Evolutionary conservation across 2,797 vertebrate species (phyloP).

Genomic region (Iguana delicatissima): DNA sequence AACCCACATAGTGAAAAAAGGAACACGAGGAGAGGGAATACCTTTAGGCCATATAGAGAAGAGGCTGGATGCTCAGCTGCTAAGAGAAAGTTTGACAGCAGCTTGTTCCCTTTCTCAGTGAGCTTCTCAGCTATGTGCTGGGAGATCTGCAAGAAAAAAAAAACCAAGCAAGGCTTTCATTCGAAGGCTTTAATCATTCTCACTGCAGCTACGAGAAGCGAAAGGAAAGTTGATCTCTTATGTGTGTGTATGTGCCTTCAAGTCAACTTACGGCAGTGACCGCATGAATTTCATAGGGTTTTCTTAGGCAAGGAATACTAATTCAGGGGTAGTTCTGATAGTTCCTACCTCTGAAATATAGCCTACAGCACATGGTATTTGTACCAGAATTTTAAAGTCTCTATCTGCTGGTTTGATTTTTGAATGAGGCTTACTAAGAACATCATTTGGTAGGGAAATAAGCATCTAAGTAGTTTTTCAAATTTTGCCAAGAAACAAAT

Average conservation of each 20-base stretch:
- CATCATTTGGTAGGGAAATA: neutral
- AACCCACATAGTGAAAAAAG: neutral
- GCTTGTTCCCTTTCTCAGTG: constrained; percentile 59
- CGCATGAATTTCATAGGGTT: too few relatives aligned
- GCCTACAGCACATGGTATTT: neutral
- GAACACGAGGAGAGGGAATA: constrained; percentile 51
- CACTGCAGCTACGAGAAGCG: too few relatives aligned
- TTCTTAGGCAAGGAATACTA: too few relatives aligned
- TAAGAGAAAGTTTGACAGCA: constrained; percentile 70
- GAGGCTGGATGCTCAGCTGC: constrained; percentile 69
- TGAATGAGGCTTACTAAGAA: neutral
- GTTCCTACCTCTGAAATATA: too few relatives aligned
- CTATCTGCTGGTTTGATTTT: neutral
- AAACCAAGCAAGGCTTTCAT: constrained; percentile 10
- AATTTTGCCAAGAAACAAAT: neutral
- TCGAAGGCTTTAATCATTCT: neutral
- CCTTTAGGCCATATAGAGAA: constrained; percentile 76
- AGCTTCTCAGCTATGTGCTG: constrained; percentile 71
- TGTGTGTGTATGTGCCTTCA: too few relatives aligned
- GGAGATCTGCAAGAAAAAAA: constrained; percentile 72
- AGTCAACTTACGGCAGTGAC: too few relatives aligned
- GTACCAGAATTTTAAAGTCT: neutral
- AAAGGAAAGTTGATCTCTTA: neutral
- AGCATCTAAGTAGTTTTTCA: neutral
- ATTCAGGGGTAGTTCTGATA: too few relatives aligned